Percentiles rank a stretch among this genome's conserved stretches.
Evolutionary conservation across 2,797 vertebrate genomes (phyloP).

Genomic region (Gambusia yucatana): DNA sequence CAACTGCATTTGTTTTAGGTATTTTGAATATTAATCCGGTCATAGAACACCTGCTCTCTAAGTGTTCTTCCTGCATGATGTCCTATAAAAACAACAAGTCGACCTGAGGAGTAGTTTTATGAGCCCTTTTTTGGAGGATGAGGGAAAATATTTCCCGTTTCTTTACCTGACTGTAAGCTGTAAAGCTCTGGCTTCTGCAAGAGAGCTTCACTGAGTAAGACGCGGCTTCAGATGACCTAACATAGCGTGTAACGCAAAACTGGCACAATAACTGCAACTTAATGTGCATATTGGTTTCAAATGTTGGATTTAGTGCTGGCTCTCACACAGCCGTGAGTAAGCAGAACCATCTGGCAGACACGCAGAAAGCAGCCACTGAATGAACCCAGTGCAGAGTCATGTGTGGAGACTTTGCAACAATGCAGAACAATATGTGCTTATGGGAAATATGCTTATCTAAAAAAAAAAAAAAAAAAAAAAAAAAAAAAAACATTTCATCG

Average conservation of each 20-base stretch:
- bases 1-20: background rate
- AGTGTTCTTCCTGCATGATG: background rate
- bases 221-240: background rate
- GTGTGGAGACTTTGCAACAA: background rate
- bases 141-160: background rate
- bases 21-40: background rate
- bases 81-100: background rate
- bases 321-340: conserved; percentile 11
- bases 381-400: conserved; percentile 11
- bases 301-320: conserved; percentile 17
- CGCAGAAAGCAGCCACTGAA: background rate
- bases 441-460: background rate
- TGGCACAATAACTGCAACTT: conserved; percentile 11
- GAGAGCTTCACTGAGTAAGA: background rate
- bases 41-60: background rate
- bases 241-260: conserved; percentile 1
- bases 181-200: background rate
- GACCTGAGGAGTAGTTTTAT: background rate
- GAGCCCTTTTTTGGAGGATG: background rate
- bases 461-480: background rate
- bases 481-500: background rate
- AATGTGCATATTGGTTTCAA: conserved; percentile 3
- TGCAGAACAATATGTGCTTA: background rate
- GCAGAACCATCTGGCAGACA: conserved; percentile 30
- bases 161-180: background rate